These are phyloP conservation scores for Gambusia holbrooki DNA, from an alignment of 2,113 vertebrate species.

Conservation along the genomic window DNA sequence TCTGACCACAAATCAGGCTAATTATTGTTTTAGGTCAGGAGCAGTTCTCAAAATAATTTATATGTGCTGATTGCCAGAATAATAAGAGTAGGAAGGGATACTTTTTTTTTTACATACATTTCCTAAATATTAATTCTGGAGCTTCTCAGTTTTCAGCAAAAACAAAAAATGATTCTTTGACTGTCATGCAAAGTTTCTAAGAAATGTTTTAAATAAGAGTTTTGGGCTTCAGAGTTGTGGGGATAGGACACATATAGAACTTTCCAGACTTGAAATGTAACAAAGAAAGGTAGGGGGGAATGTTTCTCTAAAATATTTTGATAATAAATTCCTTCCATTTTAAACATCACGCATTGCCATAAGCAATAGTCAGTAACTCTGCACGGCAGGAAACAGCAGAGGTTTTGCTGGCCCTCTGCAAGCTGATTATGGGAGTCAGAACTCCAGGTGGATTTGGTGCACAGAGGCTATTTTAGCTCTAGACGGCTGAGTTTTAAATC, in stretches of 20 bases:
- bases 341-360: background rate
- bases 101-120: background rate
- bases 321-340: background rate
- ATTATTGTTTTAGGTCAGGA: too few species aligned
- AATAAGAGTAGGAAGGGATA: background rate
- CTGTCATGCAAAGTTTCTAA: background rate
- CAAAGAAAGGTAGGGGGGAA: background rate
- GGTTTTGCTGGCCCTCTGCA: background rate
- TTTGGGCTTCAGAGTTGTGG: background rate
- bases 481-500: constrained; percentile 12
- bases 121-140: background rate
- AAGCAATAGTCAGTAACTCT: background rate
- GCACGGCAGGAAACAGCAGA: constrained; percentile 1
- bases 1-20: too few species aligned
- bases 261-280: background rate
- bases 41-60: too few species aligned
- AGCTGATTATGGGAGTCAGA: constrained; percentile 29
- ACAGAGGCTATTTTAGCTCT: constrained; percentile 41
- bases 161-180: background rate
- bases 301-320: background rate
- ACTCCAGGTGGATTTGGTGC: constrained; percentile 46
- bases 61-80: background rate
- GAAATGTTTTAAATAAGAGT: background rate
- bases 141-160: too few species aligned
- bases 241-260: background rate